These are phyloP conservation scores for Drosophila bocqueti DNA, from an alignment of 1,140 invertebrate genomes.

Conservation along the genomic window DNA sequence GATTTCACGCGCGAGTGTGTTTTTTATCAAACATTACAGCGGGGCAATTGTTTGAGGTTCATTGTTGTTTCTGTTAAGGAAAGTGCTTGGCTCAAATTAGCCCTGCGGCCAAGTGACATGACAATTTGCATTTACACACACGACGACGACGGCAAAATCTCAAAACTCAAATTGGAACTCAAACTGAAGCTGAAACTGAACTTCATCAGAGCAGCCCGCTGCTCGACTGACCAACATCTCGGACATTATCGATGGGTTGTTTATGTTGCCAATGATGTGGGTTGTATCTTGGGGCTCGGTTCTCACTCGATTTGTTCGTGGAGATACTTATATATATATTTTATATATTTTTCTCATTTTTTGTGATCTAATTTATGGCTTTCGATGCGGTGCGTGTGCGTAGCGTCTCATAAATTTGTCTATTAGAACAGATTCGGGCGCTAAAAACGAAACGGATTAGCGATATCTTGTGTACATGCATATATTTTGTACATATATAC, in stretches of 20 bases:
- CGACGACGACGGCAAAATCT: conserved; percentile 18
- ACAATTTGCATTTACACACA: conserved; percentile 70
- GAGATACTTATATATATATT: not conserved
- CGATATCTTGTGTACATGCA: conserved; percentile 21
- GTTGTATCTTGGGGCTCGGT: conserved; percentile 40
- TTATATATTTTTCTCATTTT: conserved; percentile 30
- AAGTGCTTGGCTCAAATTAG: conserved; percentile 61
- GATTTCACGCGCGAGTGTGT: conserved; percentile 49
- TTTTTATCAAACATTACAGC: conserved; percentile 75
- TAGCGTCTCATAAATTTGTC: conserved; percentile 51
- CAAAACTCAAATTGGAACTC: not conserved
- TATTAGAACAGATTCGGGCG: conserved; percentile 40
- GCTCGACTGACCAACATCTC: conserved; percentile 52
- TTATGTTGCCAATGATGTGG: conserved; percentile 44
- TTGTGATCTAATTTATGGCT: conserved; percentile 68
- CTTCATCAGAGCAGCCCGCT: conserved; percentile 15
- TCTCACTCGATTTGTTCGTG: conserved; percentile 37
- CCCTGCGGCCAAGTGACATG: conserved; percentile 59
- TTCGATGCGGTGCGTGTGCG: conserved; percentile 62
- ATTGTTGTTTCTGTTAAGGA: conserved; percentile 53
- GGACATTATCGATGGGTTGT: conserved; percentile 24
- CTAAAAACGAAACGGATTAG: conserved; percentile 30
- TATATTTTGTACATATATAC: not conserved
- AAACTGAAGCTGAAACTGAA: conserved; percentile 19
- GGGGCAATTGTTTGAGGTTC: conserved; percentile 57